These are phyloP conservation scores for Odocoileus virginianus DNA, from an alignment of 2,113 vertebrate genomes.

Conservation along the genomic window DNA sequence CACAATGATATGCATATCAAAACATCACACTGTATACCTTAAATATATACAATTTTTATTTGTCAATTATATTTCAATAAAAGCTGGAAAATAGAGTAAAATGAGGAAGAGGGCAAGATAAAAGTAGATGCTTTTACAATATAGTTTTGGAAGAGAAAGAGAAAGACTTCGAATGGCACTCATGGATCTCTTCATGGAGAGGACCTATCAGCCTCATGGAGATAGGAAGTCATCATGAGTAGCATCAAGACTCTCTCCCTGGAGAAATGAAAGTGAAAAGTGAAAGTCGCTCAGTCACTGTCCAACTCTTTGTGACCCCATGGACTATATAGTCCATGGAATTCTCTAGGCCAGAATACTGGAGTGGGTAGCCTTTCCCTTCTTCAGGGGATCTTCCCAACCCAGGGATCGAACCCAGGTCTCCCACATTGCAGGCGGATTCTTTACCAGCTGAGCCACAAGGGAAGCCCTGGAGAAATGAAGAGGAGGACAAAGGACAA, in stretches of 20 bases:
- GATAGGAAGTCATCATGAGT: background rate
- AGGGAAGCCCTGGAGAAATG: background rate
- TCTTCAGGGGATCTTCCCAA: background rate
- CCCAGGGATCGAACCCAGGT: background rate
- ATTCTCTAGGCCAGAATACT: background rate
- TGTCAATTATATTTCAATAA: background rate
- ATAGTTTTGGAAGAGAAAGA: background rate
- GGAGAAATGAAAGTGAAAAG: background rate
- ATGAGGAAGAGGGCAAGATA: background rate
- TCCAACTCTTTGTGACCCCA: background rate
- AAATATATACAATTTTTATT: background rate
- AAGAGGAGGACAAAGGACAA: background rate
- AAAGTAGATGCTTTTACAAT: background rate
- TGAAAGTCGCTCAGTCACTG: background rate
- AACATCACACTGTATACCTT: background rate
- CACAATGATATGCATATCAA: background rate
- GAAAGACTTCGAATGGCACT: background rate
- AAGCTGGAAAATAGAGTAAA: background rate
- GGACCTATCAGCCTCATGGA: background rate
- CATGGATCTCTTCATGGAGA: background rate
- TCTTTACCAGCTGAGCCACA: background rate
- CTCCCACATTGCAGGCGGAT: background rate
- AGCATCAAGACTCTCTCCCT: background rate
- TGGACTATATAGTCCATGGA: background rate
- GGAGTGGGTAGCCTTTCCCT: background rate